Evolutionary conservation across 2,888 invertebrate species (phyloP).

Genomic region (Teleiodes luculella): DNA sequence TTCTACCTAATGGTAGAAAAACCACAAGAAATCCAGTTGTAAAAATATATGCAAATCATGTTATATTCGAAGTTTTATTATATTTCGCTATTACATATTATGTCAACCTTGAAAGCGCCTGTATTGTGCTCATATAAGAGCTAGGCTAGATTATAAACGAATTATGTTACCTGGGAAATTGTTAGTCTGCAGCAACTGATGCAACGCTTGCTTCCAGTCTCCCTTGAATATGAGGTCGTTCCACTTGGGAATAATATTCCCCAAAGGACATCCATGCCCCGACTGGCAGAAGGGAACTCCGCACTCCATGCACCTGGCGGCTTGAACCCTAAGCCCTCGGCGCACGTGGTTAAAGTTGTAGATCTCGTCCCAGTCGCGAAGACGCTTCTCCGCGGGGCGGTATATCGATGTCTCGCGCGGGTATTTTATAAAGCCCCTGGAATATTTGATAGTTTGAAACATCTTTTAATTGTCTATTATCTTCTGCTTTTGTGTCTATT

Average conservation of each 20-base stretch:
- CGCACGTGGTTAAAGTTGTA: conserved; percentile 92
- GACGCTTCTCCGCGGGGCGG: conserved; percentile 89
- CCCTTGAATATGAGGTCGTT: conserved; percentile 97
- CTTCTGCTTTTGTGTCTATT: too few relatives aligned
- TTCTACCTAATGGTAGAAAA: too few relatives aligned
- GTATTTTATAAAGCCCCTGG: conserved; percentile 97
- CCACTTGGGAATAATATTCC: conserved; percentile 99
- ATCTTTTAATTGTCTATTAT: too few relatives aligned
- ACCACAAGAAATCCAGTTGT: too few relatives aligned
- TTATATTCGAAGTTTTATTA: too few relatives aligned
- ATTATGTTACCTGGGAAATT: conserved; percentile 90
- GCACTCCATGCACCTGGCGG: conserved; percentile 99
- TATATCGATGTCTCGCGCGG: conserved; percentile 92
- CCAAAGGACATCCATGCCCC: conserved; percentile 50
- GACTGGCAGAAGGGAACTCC: conserved; percentile 92
- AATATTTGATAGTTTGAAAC: too few relatives aligned
- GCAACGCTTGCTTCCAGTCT: conserved; percentile 96
- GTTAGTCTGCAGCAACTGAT: conserved; percentile 96
- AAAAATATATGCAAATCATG: too few relatives aligned
- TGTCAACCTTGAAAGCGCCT: too few relatives aligned
- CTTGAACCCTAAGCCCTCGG: conserved; percentile 92
- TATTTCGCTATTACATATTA: too few relatives aligned
- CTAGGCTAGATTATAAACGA: too few relatives aligned
- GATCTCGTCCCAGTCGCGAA: conserved; percentile 98
- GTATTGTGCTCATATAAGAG: too few relatives aligned